Percentiles rank a stretch among this genome's conserved stretches.
Conservation (phyloP, 2,888 invertebrate species). For the Macaria notata region DNA sequence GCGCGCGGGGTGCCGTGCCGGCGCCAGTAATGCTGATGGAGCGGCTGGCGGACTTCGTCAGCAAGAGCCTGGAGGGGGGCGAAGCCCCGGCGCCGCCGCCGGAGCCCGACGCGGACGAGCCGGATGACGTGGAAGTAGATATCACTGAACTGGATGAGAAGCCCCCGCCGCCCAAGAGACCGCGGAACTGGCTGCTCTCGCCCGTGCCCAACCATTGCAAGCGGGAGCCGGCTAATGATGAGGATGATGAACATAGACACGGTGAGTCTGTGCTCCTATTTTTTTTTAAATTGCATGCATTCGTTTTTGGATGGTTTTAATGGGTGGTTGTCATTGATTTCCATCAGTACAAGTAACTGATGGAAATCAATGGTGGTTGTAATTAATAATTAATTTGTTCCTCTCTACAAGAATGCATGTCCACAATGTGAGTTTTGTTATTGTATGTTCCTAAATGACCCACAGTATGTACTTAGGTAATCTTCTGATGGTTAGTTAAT, state of each 20-base stretch:
- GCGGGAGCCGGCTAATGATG: constrained; percentile 60
- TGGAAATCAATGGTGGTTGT: no score
- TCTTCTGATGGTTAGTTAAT: no score
- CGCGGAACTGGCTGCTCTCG: constrained; percentile 75
- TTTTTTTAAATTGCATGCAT: no score
- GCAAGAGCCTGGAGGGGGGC: constrained; percentile 90
- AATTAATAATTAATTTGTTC: no score
- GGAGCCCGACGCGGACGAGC: constrained; percentile 68
- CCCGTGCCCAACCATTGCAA: constrained; percentile 69
- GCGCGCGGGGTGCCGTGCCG: constrained; percentile 66
- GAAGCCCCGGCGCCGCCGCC: constrained; percentile 75
- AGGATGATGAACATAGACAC: constrained; percentile 69
- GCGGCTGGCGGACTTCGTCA: constrained; percentile 95
- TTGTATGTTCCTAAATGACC: no score
- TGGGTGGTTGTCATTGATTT: no score
- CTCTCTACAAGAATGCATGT: no score
- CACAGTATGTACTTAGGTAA: no score
- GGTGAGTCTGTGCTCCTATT: constrained; percentile 47
- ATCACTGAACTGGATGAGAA: constrained; percentile 75
- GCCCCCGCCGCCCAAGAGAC: constrained; percentile 63
- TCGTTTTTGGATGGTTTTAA: no score
- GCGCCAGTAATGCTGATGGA: constrained; percentile 87
- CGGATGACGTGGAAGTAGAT: constrained; percentile 72
- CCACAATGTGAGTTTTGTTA: no score
- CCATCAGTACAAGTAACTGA: no score